phyloP scores from a whole-genome alignment of 2,888 invertebrate species.

The Galeopsomyia nigrocyanea region DNA sequence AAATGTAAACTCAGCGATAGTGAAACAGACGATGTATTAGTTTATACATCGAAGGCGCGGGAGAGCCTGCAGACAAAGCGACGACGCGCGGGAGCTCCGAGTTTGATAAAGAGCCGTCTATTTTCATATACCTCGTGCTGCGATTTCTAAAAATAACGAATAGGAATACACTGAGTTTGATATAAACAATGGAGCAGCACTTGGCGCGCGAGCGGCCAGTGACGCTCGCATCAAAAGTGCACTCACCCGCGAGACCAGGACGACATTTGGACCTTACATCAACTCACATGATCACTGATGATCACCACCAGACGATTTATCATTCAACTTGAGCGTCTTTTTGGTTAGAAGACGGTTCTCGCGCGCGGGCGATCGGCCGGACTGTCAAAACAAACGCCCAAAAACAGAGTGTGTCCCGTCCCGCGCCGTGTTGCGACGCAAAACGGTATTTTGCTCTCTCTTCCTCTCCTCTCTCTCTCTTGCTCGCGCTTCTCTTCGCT shows the following conservation, averaged over 20 bases:
- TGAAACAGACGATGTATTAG: not conserved
- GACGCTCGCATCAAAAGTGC: not conserved
- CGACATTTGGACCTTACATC: constrained; percentile 7
- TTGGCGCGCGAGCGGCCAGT: not conserved
- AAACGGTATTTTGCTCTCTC: constrained; percentile 27
- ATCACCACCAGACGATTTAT: not conserved
- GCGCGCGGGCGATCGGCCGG: not conserved
- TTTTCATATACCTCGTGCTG: constrained; percentile 34
- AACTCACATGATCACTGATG: too few relatives aligned
- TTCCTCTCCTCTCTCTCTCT: too few relatives aligned
- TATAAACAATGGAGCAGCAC: constrained; percentile 37
- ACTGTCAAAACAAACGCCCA: constrained; percentile 35
- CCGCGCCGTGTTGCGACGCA: constrained; percentile 30
- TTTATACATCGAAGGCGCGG: constrained; percentile 6
- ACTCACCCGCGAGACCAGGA: constrained; percentile 22
- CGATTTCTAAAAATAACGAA: constrained; percentile 38
- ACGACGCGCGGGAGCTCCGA: not conserved
- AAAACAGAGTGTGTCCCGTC: constrained; percentile 16
- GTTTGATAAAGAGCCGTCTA: constrained; percentile 19
- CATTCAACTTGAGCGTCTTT: not conserved
- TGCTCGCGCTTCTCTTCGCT: too few relatives aligned
- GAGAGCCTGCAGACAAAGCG: not conserved
- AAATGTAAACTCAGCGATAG: not conserved
- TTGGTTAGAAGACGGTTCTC: constrained; percentile 22
- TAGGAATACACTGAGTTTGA: constrained; percentile 6